Conservation (phyloP, 2,113 vertebrate genomes). For the Herpetotheres cachinnans region DNA sequence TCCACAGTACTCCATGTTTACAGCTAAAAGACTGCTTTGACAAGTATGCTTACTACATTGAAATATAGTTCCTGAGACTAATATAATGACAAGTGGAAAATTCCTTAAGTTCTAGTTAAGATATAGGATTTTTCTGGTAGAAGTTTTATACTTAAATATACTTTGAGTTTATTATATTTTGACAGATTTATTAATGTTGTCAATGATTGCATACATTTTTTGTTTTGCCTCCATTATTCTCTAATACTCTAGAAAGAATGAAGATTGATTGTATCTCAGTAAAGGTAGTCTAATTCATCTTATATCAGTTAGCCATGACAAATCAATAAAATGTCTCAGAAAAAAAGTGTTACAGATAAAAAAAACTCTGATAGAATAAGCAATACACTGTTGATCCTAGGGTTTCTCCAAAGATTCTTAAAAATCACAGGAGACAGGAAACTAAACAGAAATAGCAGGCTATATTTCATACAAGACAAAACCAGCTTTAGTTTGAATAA, state of each 20-base stretch:
- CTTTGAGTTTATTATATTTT: neutral
- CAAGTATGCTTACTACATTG: neutral
- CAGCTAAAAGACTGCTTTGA: neutral
- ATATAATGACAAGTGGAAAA: neutral
- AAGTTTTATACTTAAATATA: neutral
- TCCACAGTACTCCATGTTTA: neutral
- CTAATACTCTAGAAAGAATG: neutral
- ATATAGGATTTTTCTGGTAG: neutral
- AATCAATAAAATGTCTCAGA: neutral
- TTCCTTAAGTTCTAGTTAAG: neutral
- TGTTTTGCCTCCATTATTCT: neutral
- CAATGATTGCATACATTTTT: neutral
- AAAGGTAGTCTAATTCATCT: neutral
- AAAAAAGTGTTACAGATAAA: neutral
- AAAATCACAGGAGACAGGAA: neutral
- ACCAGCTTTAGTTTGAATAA: neutral
- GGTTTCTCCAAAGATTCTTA: neutral
- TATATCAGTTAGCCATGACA: neutral
- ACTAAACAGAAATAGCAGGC: neutral
- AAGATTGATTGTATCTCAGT: neutral
- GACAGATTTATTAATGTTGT: neutral
- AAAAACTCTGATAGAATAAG: neutral
- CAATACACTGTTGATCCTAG: neutral
- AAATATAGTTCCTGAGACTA: neutral
- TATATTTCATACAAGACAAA: neutral